Conservation (phyloP, 2,888 invertebrate genomes). For the Heteromyza rotundicornis region DNA sequence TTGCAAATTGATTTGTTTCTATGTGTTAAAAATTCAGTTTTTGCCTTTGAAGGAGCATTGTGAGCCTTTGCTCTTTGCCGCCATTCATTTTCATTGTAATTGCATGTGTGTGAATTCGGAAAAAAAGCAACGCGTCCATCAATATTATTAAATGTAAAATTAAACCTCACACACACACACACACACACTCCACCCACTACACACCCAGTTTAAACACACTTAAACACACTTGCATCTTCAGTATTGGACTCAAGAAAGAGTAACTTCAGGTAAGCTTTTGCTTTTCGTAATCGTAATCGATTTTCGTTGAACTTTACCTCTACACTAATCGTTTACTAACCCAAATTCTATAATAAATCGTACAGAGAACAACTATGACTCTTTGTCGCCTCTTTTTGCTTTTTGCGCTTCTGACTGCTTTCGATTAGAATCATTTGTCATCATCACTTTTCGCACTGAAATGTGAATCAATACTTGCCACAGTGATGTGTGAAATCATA, state of each 20-base stretch:
- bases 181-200: too few relatives aligned
- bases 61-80: neutral
- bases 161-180: constrained; percentile 4
- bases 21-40: neutral
- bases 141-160: neutral
- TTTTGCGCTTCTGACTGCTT: neutral
- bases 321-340: constrained; percentile 26
- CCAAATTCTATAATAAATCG: neutral
- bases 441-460: too few relatives aligned
- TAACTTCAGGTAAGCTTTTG: constrained; percentile 26
- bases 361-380: neutral
- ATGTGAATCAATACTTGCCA: too few relatives aligned
- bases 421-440: neutral
- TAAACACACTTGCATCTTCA: constrained; percentile 18
- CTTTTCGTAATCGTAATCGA: neutral
- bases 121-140: neutral
- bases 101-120: neutral
- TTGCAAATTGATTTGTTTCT: constrained; percentile 1
- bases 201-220: constrained; percentile 12
- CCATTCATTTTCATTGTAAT: neutral
- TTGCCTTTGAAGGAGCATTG: neutral
- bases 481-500: too few relatives aligned
- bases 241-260: neutral
- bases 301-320: neutral
- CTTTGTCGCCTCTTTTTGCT: neutral